Evolutionary conservation across 2,888 invertebrate species (phyloP), one percentile per base, ranked within the genome.

Genomic region (Diaperis boleti): DNA sequence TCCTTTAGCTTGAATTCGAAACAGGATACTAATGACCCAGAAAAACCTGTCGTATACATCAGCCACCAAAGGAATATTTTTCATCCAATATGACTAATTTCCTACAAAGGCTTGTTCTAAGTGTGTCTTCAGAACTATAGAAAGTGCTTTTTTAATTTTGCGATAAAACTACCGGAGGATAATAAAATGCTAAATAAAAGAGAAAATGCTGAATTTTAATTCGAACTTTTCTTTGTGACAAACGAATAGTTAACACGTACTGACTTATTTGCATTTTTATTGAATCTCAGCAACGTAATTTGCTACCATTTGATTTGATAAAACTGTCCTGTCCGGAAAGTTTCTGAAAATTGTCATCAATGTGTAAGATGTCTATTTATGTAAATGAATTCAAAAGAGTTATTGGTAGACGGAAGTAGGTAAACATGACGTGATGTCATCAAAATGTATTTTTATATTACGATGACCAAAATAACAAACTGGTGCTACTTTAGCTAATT

Each of bases 361-460:
- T 15, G 15, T 39, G 15, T 39, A 39, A 39, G 18, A 18, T 17
- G 18, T 33, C 13, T 33, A 39, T 39, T 39, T 39, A 42, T 42
- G 42, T 20, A 20, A 42, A 42, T 42, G 18, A 20, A 42, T 22
- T 18, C 42, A 18, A 13, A 15, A 42, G 20, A 13, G 20, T 18
- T 42, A 42, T 15, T 42, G 8, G 3, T 20, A 8, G 14, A 20
- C 20, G 11, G 10, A 42, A 42, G 42, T 42, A 42, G 42, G 42
- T 20, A 42, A 42, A 42, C 20, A 42, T 42, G 18, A 42, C 20
- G 22, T 22, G 42, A 42, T 20, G 11, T 22, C 42, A 20, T 20
- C 11, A 15, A 17, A 39, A 39, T 13, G 3, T 6, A 26, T 26
- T 26, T 26, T 8, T 8, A 26, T 26, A 26, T 26, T 26, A 5